phyloP scores from a whole-genome alignment of 2,888 invertebrate species.

The Mythimna vitellina region DNA sequence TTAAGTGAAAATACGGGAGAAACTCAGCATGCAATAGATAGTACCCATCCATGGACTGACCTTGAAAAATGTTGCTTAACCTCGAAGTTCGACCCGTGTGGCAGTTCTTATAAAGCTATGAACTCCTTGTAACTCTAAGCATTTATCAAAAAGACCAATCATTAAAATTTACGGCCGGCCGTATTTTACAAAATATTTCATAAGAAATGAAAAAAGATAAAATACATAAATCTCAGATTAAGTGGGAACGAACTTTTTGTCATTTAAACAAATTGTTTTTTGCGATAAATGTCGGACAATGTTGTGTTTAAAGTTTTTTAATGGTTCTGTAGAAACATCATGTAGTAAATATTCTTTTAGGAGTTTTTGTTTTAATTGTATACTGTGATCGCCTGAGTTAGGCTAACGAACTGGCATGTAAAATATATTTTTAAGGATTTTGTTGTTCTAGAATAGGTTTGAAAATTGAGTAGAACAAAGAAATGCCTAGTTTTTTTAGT shows the following conservation, averaged over 20 bases:
- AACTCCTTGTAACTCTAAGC: not conserved
- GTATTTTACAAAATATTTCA: slow-evolving; percentile 17
- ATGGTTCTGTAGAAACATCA: no score
- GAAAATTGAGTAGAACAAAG: no score
- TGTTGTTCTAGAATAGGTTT: no score
- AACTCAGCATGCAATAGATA: not conserved
- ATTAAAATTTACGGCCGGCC: slow-evolving; percentile 15
- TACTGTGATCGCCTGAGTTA: no score
- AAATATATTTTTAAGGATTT: no score
- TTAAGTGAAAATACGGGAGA: not conserved
- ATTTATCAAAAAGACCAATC: slow-evolving; percentile 25
- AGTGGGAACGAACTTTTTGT: slow-evolving; percentile 33
- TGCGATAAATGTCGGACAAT: not conserved
- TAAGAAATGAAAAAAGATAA: slow-evolving; percentile 17
- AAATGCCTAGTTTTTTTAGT: no score
- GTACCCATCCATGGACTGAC: not conserved
- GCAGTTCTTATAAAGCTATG: not conserved
- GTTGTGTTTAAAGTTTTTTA: not conserved
- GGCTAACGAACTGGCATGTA: no score
- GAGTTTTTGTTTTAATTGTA: no score
- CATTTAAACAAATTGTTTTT: slow-evolving; percentile 42
- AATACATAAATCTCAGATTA: slow-evolving; percentile 29
- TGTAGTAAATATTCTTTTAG: no score
- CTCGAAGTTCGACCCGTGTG: not conserved
- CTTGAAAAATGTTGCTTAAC: not conserved